phyloP scores from a whole-genome alignment of 2,888 invertebrate species.

The Uloborus plumipes region DNA sequence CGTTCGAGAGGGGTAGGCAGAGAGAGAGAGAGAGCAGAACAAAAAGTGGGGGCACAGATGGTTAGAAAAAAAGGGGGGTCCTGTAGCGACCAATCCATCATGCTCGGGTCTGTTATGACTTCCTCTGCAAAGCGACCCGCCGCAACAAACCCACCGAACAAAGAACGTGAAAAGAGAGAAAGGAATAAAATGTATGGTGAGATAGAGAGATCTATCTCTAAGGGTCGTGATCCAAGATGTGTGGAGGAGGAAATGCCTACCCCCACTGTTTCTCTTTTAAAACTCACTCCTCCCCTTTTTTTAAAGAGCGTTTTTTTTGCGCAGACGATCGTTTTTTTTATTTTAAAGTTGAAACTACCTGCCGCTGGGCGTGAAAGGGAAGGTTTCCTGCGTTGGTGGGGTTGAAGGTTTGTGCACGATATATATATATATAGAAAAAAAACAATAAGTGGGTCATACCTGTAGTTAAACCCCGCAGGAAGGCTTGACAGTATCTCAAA shows the following conservation, averaged over 20 bases:
- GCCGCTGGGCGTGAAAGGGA: constrained; percentile 24
- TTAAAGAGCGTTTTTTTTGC: background rate
- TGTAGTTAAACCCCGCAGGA: constrained; percentile 3
- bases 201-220: constrained; percentile 3
- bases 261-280: constrained; percentile 1
- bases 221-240: constrained; percentile 1
- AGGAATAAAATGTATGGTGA: constrained; percentile 16
- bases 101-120: constrained; percentile 57
- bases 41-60: too few relatives aligned
- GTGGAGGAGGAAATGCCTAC: background rate
- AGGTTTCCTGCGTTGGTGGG: background rate
- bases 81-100: constrained; percentile 53
- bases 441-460: constrained; percentile 16
- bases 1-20: background rate
- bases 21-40: background rate
- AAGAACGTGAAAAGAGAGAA: constrained; percentile 10
- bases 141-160: constrained; percentile 44
- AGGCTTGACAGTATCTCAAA: too few relatives aligned
- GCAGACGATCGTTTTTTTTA: constrained; percentile 17
- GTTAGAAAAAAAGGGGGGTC: constrained; percentile 13
- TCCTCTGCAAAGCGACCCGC: constrained; percentile 39
- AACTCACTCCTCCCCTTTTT: constrained; percentile 8
- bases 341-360: constrained; percentile 40
- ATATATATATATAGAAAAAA: background rate
- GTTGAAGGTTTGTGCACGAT: too few relatives aligned